Evolutionary conservation across 2,797 vertebrate species (phyloP).

Genomic region (Heterohyrax brucei): DNA sequence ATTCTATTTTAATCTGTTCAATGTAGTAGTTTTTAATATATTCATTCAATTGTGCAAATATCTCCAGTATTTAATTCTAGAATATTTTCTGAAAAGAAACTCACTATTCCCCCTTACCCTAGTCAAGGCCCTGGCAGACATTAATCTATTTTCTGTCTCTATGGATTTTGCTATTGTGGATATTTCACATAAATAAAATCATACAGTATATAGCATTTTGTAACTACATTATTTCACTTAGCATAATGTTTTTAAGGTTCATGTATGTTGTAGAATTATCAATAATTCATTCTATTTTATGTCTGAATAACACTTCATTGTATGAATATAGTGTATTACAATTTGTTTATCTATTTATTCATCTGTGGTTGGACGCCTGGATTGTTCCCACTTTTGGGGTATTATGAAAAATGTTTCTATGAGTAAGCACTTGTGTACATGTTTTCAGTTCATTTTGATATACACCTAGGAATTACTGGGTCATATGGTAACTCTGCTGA

Average conservation of each 20-base stretch:
- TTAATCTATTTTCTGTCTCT: too few relatives aligned
- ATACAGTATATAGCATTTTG: neutral
- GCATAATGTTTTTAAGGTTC: constrained; percentile 2
- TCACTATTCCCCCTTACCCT: neutral
- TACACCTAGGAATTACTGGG: neutral
- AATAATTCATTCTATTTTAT: too few relatives aligned
- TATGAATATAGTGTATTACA: too few relatives aligned
- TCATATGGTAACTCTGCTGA: constrained; percentile 4
- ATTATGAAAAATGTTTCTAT: neutral
- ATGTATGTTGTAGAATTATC: neutral
- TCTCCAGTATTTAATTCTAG: neutral
- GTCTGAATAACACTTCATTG: too few relatives aligned
- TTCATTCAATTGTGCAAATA: neutral
- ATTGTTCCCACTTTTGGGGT: neutral
- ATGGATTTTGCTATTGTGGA: too few relatives aligned
- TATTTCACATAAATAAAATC: too few relatives aligned
- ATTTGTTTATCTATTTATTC: too few relatives aligned
- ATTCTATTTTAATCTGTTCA: neutral
- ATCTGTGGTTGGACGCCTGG: neutral
- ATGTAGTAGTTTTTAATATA: neutral
- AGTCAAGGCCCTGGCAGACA: too few relatives aligned
- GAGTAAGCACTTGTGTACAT: constrained; percentile 35
- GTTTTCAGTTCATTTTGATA: neutral
- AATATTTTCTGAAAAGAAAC: constrained; percentile 13
- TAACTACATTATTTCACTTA: neutral